A percentile compares a stretch with the other conserved stretches of the same genome.
These are phyloP conservation scores for Tenthredo livida DNA, from an alignment of 2,888 invertebrate species.

Conservation along the genomic window DNA sequence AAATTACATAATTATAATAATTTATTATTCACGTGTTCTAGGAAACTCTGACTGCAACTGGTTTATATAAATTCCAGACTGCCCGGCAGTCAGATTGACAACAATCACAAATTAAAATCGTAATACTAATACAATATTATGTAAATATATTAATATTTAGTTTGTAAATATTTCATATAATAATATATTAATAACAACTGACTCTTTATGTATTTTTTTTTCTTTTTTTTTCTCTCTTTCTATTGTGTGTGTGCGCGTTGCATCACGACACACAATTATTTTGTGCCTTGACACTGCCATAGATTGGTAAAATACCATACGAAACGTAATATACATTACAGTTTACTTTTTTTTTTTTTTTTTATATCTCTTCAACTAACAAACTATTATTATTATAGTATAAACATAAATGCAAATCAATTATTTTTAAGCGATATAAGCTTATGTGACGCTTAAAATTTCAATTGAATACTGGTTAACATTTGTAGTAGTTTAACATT, in stretches of 20 bases:
- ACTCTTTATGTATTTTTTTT: constrained; percentile 52
- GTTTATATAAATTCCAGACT: constrained; percentile 71
- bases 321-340: constrained; percentile 82
- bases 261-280: constrained; percentile 64
- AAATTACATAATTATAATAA: constrained; percentile 62
- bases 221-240: constrained; percentile 23
- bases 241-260: constrained; percentile 58
- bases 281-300: constrained; percentile 65
- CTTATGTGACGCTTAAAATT: constrained; percentile 46
- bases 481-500: constrained; percentile 55
- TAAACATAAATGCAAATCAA: constrained; percentile 66
- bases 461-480: constrained; percentile 54
- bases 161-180: constrained; percentile 75
- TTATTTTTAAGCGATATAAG: constrained; percentile 42
- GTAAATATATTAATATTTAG: constrained; percentile 75
- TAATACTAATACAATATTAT: constrained; percentile 74
- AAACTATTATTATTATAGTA: constrained; percentile 57
- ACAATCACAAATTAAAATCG: constrained; percentile 73
- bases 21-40: constrained; percentile 63
- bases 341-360: constrained; percentile 78
- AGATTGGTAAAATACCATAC: constrained; percentile 82
- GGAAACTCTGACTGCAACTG: constrained; percentile 73
- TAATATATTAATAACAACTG: constrained; percentile 75
- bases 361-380: constrained; percentile 57
- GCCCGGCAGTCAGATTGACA: constrained; percentile 71